These are phyloP conservation scores for Latrodectus hesperus DNA, from an alignment of 2,888 invertebrate genomes.

Conservation along the genomic window DNA sequence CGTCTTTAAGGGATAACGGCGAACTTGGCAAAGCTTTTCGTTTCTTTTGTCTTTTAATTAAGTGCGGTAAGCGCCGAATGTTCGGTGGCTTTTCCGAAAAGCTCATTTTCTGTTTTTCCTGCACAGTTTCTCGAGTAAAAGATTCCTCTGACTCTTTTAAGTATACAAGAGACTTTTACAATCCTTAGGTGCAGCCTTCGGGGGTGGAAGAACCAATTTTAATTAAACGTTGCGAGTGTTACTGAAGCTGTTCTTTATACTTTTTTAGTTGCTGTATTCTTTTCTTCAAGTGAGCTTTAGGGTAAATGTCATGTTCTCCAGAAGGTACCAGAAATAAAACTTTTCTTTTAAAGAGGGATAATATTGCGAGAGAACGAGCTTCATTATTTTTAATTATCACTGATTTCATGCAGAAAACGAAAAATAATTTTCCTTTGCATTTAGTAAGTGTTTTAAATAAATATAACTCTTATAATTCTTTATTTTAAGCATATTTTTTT, in stretches of 20 bases:
- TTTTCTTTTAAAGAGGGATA: too few species aligned
- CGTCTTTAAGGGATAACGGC: conserved; percentile 22
- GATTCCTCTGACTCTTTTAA: conserved; percentile 34
- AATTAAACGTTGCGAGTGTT: conserved; percentile 61
- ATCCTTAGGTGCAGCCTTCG: neutral
- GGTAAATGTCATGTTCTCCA: too few species aligned
- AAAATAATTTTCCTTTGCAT: too few species aligned
- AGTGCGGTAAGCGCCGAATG: conserved; percentile 28
- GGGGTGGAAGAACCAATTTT: conserved; percentile 37
- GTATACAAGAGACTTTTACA: conserved; percentile 29
- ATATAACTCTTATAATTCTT: neutral
- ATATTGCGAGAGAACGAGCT: too few species aligned
- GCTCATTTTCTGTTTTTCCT: conserved; percentile 13
- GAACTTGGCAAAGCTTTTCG: neutral
- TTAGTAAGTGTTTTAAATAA: too few species aligned
- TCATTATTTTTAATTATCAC: too few species aligned
- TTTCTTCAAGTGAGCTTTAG: neutral
- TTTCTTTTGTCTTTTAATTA: conserved; percentile 45
- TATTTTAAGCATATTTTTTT: neutral
- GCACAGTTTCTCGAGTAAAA: neutral
- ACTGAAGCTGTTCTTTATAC: conserved; percentile 14
- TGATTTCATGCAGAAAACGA: too few species aligned
- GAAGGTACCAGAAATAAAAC: too few species aligned
- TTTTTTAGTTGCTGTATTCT: conserved; percentile 22
- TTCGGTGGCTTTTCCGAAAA: conserved; percentile 23